phyloP scores from a whole-genome alignment of 2,888 invertebrate species.

The Trachelus stipa region DNA sequence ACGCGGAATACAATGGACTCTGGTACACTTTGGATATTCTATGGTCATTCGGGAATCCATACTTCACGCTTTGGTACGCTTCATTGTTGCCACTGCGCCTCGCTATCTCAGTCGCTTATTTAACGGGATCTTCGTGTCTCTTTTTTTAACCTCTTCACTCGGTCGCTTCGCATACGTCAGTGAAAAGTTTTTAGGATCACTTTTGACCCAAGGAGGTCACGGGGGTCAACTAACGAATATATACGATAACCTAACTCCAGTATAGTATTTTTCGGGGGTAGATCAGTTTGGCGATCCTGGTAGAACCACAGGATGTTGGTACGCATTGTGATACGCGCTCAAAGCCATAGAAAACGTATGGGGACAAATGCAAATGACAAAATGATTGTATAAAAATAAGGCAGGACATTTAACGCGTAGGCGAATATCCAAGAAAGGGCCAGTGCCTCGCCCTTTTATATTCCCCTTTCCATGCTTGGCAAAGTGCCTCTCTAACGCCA shows the following conservation, averaged over 20 bases:
- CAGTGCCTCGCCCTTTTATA: slow-evolving; percentile 37
- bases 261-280: not conserved
- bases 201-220: not conserved
- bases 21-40: not conserved
- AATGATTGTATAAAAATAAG: not conserved
- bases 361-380: not conserved
- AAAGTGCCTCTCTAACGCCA: slow-evolving; percentile 45
- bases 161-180: not conserved
- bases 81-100: not conserved
- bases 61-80: not conserved
- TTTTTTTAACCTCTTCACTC: not conserved
- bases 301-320: not conserved
- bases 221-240: not conserved
- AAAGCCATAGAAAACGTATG: not conserved
- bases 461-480: slow-evolving; percentile 14
- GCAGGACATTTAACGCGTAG: slow-evolving; percentile 56
- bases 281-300: not conserved
- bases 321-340: not conserved
- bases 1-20: slow-evolving; percentile 19
- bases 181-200: not conserved
- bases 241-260: not conserved
- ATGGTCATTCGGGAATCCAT: not conserved
- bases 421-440: slow-evolving; percentile 54
- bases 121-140: not conserved
- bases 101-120: not conserved